Evolutionary conservation across 2,113 vertebrate genomes (phyloP).

Genomic region (Ornithorhynchus anatinus): DNA sequence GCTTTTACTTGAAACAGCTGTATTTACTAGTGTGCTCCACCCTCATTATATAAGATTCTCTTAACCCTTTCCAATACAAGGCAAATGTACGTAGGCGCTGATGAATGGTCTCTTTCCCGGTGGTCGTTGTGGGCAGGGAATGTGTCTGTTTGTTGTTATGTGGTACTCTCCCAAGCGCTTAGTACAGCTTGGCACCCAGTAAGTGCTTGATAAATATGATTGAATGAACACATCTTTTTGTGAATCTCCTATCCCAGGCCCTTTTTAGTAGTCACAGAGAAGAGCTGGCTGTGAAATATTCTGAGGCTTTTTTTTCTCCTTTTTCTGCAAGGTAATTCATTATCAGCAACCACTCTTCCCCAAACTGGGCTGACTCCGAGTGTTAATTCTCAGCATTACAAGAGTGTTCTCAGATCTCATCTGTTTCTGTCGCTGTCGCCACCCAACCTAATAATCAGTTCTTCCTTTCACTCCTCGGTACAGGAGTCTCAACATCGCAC

Average conservation of each 20-base stretch:
- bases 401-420: neutral
- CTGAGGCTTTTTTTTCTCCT: no score
- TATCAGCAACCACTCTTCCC: neutral
- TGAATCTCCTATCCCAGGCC: no score
- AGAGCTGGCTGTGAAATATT: accelerated
- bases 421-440: neutral
- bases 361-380: neutral
- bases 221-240: no score
- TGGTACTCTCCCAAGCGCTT: no score
- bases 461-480: neutral
- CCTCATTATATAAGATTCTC: conserved; percentile 31
- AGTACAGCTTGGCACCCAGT: no score
- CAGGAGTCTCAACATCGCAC: neutral
- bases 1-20: conserved; percentile 53
- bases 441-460: neutral
- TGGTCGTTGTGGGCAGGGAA: neutral
- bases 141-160: no score
- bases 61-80: conserved; percentile 39
- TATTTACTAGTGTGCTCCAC: conserved; percentile 37
- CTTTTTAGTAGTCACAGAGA: neutral
- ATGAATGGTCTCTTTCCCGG: neutral
- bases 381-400: neutral
- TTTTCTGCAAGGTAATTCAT: neutral
- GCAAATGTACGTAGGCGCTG: neutral
- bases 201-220: no score